A percentile compares a stretch with the other conserved stretches of the same genome.
phyloP scores from a whole-genome alignment of 2,888 invertebrate genomes.

The Magallana nippona region DNA sequence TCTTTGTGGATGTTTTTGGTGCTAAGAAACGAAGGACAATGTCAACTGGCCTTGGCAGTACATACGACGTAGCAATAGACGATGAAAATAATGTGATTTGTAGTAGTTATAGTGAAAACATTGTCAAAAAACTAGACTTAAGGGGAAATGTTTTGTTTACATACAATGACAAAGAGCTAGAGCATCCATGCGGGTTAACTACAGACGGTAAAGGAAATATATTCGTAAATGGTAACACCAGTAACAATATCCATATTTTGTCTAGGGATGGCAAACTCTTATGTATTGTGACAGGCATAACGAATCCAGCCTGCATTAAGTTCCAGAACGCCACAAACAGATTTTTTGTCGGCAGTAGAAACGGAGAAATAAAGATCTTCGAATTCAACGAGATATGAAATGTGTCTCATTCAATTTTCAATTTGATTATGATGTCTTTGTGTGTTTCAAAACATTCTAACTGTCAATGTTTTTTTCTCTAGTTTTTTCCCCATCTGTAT shows the following conservation, averaged over 20 bases:
- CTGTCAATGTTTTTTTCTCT: too few relatives aligned
- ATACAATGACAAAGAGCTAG: background rate
- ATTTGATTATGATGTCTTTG: too few relatives aligned
- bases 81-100: background rate
- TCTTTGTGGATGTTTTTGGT: too few relatives aligned
- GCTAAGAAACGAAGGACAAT: too few relatives aligned
- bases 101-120: background rate
- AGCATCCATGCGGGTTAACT: background rate
- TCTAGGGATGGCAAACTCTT: background rate
- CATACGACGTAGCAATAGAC: too few relatives aligned
- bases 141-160: background rate
- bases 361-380: too few relatives aligned
- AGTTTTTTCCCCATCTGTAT: too few relatives aligned
- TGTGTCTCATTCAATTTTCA: too few relatives aligned
- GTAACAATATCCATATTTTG: conserved; percentile 4
- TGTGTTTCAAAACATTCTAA: too few relatives aligned
- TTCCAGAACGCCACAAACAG: background rate
- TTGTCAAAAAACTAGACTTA: background rate
- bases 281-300: background rate
- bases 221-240: background rate
- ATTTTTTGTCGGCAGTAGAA: background rate
- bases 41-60: too few relatives aligned
- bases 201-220: background rate
- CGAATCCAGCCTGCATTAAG: background rate
- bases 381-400: too few relatives aligned